Evolutionary conservation across 1,140 invertebrate genomes (phyloP).

Genomic region (Tetramorium parvispinum): DNA sequence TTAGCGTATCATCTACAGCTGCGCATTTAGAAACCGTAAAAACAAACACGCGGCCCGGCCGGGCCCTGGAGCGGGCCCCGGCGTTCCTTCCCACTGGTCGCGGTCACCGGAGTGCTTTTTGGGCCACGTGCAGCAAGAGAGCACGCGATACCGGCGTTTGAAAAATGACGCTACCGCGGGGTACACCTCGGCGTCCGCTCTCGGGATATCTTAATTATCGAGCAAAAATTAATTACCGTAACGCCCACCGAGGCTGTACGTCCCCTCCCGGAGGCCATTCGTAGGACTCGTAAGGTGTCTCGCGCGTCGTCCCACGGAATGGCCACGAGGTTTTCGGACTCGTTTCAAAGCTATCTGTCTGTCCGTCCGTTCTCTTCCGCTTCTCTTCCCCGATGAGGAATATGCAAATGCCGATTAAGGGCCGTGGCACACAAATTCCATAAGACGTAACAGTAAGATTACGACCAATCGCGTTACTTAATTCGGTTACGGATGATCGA

Average conservation of each 20-base stretch:
- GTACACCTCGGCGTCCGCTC: slow-evolving; percentile 67
- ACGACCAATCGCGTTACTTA: no score
- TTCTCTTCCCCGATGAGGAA: not conserved
- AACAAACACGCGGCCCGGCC: not conserved
- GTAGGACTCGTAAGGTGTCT: slow-evolving; percentile 66
- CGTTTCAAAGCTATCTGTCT: not conserved
- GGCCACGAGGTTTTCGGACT: slow-evolving; percentile 20
- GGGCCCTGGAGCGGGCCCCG: no score
- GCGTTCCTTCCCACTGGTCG: not conserved
- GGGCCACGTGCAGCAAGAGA: slow-evolving; percentile 64
- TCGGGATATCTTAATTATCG: slow-evolving; percentile 79
- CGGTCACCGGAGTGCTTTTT: slow-evolving; percentile 15
- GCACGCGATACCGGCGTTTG: slow-evolving; percentile 63
- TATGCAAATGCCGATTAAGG: slow-evolving; percentile 13
- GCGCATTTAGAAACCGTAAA: not conserved
- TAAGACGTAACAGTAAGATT: no score
- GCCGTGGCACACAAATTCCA: no score
- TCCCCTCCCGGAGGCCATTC: slow-evolving; percentile 65
- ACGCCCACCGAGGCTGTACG: slow-evolving; percentile 73
- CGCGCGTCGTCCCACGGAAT: not conserved
- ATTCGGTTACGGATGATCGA: no score
- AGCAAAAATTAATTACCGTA: slow-evolving; percentile 80
- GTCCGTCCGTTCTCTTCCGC: not conserved
- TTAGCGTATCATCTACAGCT: slow-evolving; percentile 1
- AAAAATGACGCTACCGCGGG: slow-evolving; percentile 76